phyloP scores from a whole-genome alignment of 2,113 vertebrate genomes.

The Ochotona curzoniae region DNA sequence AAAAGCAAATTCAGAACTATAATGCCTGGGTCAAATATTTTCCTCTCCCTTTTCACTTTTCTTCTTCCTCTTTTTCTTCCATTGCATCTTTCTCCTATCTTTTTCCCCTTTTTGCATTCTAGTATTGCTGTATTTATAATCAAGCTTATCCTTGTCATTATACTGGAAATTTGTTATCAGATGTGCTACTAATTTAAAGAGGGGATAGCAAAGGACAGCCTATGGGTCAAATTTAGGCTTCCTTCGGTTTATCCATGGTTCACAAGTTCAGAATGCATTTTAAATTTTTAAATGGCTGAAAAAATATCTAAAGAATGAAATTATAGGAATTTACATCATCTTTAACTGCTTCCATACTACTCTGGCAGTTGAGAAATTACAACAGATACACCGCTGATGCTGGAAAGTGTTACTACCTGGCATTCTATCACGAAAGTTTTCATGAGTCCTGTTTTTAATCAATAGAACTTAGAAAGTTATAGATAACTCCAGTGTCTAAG shows the following conservation, averaged over 20 bases:
- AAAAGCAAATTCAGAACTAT: not conserved
- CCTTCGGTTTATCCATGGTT: not conserved
- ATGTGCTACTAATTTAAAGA: not conserved
- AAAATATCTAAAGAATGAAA: not conserved
- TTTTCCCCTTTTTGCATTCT: not conserved
- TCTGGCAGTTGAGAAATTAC: not conserved
- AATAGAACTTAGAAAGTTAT: not conserved
- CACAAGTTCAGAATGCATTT: not conserved
- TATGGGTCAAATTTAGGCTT: not conserved
- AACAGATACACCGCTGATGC: not conserved
- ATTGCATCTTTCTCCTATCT: not conserved
- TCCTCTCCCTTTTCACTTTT: not conserved
- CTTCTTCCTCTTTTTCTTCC: not conserved
- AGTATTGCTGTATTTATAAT: not conserved
- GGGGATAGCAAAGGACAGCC: not conserved
- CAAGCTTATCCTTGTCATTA: not conserved
- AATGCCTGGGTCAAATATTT: not conserved
- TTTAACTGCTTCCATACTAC: not conserved
- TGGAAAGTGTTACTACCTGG: not conserved
- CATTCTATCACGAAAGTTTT: not conserved
- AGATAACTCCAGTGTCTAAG: not conserved
- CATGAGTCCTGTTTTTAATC: slow-evolving; percentile 2
- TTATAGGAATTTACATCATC: slow-evolving; percentile 20
- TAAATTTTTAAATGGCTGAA: not conserved
- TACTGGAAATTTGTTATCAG: slow-evolving; percentile 6